Percentiles rank a stretch among this genome's conserved stretches.
phyloP scores from a whole-genome alignment of 1,140 invertebrate species.

The Drosophila setifemur region DNA sequence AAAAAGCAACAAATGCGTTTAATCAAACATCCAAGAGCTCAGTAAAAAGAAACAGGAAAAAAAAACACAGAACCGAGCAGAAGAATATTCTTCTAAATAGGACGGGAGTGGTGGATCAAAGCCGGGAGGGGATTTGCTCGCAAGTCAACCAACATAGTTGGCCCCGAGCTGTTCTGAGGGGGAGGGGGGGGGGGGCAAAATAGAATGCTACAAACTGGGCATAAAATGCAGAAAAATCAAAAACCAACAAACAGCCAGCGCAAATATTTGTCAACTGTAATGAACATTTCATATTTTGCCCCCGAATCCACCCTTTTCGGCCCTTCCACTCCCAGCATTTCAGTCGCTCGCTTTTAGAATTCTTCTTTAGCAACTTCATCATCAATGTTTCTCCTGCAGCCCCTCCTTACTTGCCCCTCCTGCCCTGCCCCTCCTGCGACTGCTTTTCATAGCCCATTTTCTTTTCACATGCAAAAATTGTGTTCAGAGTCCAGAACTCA shows the following conservation, averaged over 20 bases:
- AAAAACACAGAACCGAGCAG: conserved; percentile 3
- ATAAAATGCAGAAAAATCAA: conserved; percentile 60
- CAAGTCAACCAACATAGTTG: conserved; percentile 39
- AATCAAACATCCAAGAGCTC: conserved; percentile 68
- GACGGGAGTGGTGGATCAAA: conserved; percentile 6
- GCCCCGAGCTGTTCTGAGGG: conserved; percentile 15
- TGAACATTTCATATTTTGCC: conserved; percentile 79
- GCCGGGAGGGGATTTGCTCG: conserved; percentile 18
- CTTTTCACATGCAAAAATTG: conserved; percentile 67
- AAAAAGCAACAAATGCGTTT: conserved; percentile 80
- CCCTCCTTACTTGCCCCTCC: too few species aligned
- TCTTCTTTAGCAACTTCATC: conserved; percentile 29
- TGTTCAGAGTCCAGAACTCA: conserved; percentile 58
- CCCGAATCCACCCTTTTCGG: neutral
- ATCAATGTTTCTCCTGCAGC: conserved; percentile 33
- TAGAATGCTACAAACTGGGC: conserved; percentile 54
- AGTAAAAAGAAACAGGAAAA: conserved; percentile 15
- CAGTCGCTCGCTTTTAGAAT: conserved; percentile 24
- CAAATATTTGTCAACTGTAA: conserved; percentile 81
- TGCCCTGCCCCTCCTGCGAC: too few species aligned
- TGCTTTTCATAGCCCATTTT: conserved; percentile 68
- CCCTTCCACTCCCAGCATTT: neutral
- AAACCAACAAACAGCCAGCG: conserved; percentile 59
- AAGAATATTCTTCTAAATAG: conserved; percentile 4
- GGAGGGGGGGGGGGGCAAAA: neutral